phyloP scores from a whole-genome alignment of 2,888 invertebrate species.

The Hemaris fuciformis region DNA sequence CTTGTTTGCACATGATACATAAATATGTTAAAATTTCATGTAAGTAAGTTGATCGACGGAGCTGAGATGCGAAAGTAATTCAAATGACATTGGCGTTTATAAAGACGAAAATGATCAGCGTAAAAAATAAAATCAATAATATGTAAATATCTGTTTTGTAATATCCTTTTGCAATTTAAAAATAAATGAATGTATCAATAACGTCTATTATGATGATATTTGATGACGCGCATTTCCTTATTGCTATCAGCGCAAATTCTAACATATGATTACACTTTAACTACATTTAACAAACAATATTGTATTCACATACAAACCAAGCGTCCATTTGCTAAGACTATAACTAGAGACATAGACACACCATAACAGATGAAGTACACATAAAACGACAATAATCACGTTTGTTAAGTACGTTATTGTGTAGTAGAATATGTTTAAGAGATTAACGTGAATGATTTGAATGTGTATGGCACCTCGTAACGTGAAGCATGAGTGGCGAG shows the following conservation, averaged over 20 bases:
- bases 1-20: background rate
- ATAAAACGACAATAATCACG: background rate
- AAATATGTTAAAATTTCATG: background rate
- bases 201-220: no score
- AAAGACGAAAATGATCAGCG: background rate
- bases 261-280: no score
- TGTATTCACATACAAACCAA: background rate
- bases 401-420: background rate
- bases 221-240: no score
- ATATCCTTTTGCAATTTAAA: no score
- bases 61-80: background rate
- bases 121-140: background rate
- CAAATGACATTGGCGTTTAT: background rate
- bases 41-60: background rate
- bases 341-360: background rate
- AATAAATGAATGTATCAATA: no score
- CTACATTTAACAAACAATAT: background rate
- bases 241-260: no score
- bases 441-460: background rate
- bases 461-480: slow-evolving; percentile 8
- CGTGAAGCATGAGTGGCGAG: slow-evolving; percentile 15
- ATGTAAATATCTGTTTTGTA: background rate
- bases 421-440: background rate
- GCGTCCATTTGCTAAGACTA: background rate
- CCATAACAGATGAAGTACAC: background rate